Evolutionary conservation across 2,113 vertebrate species (phyloP), one percentile per base, ranked within the genome.

Genomic region (Grammomys dolichurus): DNA sequence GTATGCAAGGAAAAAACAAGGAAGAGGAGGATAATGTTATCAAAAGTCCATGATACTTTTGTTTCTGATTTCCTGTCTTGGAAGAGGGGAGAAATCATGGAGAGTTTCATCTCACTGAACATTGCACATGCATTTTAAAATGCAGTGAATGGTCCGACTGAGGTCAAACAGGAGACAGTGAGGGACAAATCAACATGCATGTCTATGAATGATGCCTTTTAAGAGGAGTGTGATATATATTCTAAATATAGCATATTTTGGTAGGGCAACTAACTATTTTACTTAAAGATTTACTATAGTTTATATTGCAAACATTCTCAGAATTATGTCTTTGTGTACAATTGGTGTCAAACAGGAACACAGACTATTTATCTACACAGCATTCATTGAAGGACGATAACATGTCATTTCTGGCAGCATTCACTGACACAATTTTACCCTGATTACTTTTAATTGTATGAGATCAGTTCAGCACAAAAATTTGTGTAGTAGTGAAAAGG

Each of bases 101-200:
- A 48, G 12, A 1, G 9, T 13, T 46, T 51, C 28, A 13, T 2
- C 22, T 36, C 14, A 40, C 1, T 5, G 1, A 28, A 3, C 76
- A 51, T 17, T 24, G 19, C 63, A 69, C 22, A 0, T 26, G n/a
- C 13, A 26, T 22, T 11, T 77, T 14, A 43, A 7, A 63, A 7
- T 58, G 40, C 4, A 3, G 10, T 67, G 5, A 1, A 58, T 2
- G 0, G 7, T 3, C 8, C 73, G 36, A 78, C 1, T 54, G 31
- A 94, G 65, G n/a, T 20, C 13, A 85, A 60, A 33, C 56, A 22
- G 10, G 48, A 40, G 4, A 33, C 22, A 36, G 54, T 16, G 31
- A 95, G 58, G 3, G 40, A 16, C 40, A 69, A 9, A 76, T 10
- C 1, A 20, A 63, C 40, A 51, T 48, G 4, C 6, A 77, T 22